Conservation (phyloP, 2,113 vertebrate species). For the Ageneiosus marmoratus region DNA sequence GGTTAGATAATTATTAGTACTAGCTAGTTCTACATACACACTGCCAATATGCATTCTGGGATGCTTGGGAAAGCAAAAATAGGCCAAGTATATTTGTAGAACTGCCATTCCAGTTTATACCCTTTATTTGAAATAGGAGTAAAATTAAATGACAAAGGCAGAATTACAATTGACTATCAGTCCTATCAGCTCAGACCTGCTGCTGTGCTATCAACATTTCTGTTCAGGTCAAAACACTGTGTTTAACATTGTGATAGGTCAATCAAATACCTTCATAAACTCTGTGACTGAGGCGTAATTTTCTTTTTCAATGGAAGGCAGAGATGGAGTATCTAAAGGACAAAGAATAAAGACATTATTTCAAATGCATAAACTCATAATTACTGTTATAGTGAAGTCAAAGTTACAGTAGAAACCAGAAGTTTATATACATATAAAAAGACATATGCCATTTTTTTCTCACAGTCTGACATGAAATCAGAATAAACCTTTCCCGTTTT, state of each 20-base stretch:
- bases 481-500: too few relatives aligned
- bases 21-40: too few relatives aligned
- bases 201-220: not conserved
- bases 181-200: not conserved
- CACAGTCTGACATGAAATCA: too few relatives aligned
- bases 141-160: not conserved
- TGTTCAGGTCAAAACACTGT: not conserved
- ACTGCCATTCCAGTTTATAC: not conserved
- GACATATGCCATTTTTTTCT: too few relatives aligned
- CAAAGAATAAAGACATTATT: not conserved
- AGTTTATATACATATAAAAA: too few relatives aligned
- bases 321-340: conserved; percentile 25
- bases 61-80: too few relatives aligned
- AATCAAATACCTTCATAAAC: conserved; percentile 28
- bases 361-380: not conserved
- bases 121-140: not conserved
- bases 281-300: not conserved
- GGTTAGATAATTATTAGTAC: not conserved
- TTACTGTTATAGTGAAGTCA: not conserved
- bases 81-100: not conserved
- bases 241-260: not conserved
- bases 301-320: not conserved
- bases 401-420: too few relatives aligned
- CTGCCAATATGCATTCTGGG: too few relatives aligned
- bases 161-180: not conserved